Evolutionary conservation across 2,113 vertebrate species (phyloP), one percentile per base, ranked within the genome.

Genomic region (Dissostichus mawsoni): DNA sequence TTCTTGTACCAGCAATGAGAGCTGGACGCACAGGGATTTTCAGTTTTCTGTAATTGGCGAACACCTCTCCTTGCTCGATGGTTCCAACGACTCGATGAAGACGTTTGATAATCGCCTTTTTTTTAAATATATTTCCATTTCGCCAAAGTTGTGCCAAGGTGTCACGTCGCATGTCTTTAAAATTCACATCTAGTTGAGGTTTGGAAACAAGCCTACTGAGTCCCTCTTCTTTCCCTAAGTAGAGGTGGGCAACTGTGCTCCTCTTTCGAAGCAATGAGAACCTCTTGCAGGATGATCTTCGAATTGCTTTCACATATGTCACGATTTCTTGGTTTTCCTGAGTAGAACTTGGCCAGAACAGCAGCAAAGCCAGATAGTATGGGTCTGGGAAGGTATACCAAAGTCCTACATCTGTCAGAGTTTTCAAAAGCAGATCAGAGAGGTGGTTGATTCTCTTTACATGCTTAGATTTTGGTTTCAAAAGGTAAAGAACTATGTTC

Each of bases 41-140:
- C 7, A 84, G 65, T 20, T 17, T 8, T 8, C 81, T 90, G 48
- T 87, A 92, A 33, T 73, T 82, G 1, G 90, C 89, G 23, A 78
- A 93, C 16, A 93, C 74, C 0, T 25, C 69, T 14, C 33, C 78
- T 18, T 77, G 20, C 66, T 92, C 87, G 16, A 82, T 76, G 0
- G 59, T 87, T 5, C 92, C 92, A 62, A 53, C 61, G 5, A 93
- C 89, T 65, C 92, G 12, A 0, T 56, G 79, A 0, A 93, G 89
- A 3, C 75, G 7, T 2, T 51, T 16, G 29, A 80, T 78, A 0
- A 92, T 89, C 3, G 64, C 7, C 8, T 68, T 67, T 1, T 87
- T 88, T 41, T 82, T 92, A 67, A 92, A 94, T 65, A 94, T 90
- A 16, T 90, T 75, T 50, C 83, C 93, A 9, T 51, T 94, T 33